Conservation (phyloP, 1,140 invertebrate genomes). For the Anoplophora glabripennis region DNA sequence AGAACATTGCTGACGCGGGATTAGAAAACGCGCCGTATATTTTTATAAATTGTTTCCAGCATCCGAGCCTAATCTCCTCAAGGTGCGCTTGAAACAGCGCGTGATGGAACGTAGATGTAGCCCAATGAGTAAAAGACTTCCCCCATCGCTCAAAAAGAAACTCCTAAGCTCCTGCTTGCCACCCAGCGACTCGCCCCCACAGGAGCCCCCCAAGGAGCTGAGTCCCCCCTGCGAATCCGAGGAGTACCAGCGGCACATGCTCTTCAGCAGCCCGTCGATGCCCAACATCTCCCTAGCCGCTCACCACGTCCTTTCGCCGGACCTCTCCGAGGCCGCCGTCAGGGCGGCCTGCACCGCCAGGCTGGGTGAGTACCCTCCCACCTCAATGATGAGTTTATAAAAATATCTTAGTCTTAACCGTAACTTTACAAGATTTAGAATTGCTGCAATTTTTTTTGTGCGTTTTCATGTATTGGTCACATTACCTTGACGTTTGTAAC, state of each 20-base stretch:
- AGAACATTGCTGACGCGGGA: no score
- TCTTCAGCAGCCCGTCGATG: slow-evolving; percentile 93
- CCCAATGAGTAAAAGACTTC: slow-evolving; percentile 76
- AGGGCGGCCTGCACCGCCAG: slow-evolving; percentile 70
- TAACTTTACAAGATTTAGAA: no score
- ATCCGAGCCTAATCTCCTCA: slow-evolving; percentile 95
- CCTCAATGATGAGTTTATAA: no score
- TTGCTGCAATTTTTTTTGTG: no score
- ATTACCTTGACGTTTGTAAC: no score
- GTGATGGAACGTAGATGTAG: slow-evolving; percentile 86
- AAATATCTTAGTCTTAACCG: no score
- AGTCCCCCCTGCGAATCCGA: slow-evolving; percentile 51
- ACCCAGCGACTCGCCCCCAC: slow-evolving; percentile 50
- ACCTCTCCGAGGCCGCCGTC: slow-evolving; percentile 74
- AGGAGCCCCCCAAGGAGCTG: slow-evolving; percentile 43
- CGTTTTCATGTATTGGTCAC: no score
- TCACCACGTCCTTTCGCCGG: slow-evolving; percentile 45
- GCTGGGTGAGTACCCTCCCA: slow-evolving; percentile 47
- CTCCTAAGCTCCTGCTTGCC: slow-evolving; percentile 47
- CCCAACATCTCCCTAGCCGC: slow-evolving; percentile 88
- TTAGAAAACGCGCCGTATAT: no score
- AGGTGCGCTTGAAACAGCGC: slow-evolving; percentile 93
- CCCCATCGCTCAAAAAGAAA: slow-evolving; percentile 67
- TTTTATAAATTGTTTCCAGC: slow-evolving; percentile 61
- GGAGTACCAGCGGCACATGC: slow-evolving; percentile 53